Conservation (phyloP, 2,888 invertebrate species). For the Gastrophysa polygoni region DNA sequence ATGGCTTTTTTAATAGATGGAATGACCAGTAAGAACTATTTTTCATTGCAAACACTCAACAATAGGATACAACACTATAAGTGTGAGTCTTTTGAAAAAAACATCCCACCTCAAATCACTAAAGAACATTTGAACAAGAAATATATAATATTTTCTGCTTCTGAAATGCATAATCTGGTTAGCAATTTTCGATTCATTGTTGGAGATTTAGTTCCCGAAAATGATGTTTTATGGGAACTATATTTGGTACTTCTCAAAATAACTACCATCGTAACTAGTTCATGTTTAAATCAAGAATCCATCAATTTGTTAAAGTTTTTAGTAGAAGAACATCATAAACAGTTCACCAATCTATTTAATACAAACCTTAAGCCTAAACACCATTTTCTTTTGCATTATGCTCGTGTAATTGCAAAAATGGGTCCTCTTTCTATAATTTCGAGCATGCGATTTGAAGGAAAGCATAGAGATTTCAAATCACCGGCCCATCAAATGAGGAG, state of each 20-base stretch:
- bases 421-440: constrained; percentile 6
- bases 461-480: constrained; percentile 12
- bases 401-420: constrained; percentile 8
- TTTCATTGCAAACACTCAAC: constrained; percentile 31
- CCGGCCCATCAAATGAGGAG: constrained; percentile 7
- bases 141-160: constrained; percentile 38
- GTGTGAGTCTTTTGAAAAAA: constrained; percentile 33
- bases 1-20: constrained; percentile 41
- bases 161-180: constrained; percentile 33
- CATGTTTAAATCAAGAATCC: constrained; percentile 8
- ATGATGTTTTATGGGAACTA: constrained; percentile 8
- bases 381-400: constrained; percentile 8
- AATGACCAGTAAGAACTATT: constrained; percentile 27
- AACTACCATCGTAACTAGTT: constrained; percentile 3
- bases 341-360: constrained; percentile 1
- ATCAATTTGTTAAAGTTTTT: constrained; percentile 7
- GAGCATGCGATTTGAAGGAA: constrained; percentile 6
- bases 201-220: constrained; percentile 7
- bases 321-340: constrained; percentile 2
- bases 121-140: constrained; percentile 34
- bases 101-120: constrained; percentile 35
- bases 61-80: constrained; percentile 35
- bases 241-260: constrained; percentile 4
- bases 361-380: constrained; percentile 11
- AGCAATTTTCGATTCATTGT: constrained; percentile 21